Percentiles rank a stretch among this genome's conserved stretches.
Conservation (phyloP, 1,140 invertebrate genomes). For the Manduca sexta region DNA sequence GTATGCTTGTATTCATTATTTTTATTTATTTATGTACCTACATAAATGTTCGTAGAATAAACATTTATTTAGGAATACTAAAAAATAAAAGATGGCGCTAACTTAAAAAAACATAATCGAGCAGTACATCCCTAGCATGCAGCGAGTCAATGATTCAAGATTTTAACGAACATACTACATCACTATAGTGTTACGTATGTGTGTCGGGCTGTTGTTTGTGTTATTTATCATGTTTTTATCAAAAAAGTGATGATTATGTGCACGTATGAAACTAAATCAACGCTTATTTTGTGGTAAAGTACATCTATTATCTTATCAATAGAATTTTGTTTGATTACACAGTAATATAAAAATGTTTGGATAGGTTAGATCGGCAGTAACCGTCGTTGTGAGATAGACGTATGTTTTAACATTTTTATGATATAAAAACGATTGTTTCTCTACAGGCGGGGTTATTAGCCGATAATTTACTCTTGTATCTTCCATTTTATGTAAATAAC, state of each 20-base stretch:
- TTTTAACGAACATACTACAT: slow-evolving; percentile 1
- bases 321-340: slow-evolving; percentile 36
- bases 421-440: slow-evolving; percentile 30
- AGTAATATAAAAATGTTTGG: slow-evolving; percentile 28
- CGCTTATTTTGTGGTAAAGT: slow-evolving; percentile 59
- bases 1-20: too few species aligned
- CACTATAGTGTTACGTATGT: slow-evolving; percentile 31
- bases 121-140: not conserved
- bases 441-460: slow-evolving; percentile 8
- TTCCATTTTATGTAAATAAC: not conserved
- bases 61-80: too few species aligned
- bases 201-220: slow-evolving; percentile 47
- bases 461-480: slow-evolving; percentile 11
- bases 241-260: slow-evolving; percentile 65
- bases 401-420: slow-evolving; percentile 63
- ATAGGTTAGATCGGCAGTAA: slow-evolving; percentile 46
- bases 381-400: slow-evolving; percentile 22
- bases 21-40: too few species aligned
- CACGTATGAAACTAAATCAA: slow-evolving; percentile 51
- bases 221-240: slow-evolving; percentile 72
- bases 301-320: slow-evolving; percentile 49
- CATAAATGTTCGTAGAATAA: too few species aligned
- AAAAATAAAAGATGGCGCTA: slow-evolving; percentile 1
- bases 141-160: not conserved
- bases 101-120: not conserved